Conservation (phyloP, 2,113 vertebrate species). For the Mobula hypostoma region DNA sequence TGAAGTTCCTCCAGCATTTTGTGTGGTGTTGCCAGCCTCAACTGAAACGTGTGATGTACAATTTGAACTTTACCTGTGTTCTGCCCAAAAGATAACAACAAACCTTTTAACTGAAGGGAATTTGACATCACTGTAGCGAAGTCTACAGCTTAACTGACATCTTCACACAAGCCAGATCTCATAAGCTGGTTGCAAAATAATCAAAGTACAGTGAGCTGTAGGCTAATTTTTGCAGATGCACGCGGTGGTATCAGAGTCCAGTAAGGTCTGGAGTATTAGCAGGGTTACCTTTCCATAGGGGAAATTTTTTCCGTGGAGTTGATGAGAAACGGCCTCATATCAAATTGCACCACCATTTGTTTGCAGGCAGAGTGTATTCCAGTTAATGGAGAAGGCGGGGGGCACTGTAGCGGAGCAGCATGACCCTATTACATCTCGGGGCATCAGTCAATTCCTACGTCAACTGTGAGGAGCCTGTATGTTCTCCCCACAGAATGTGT, state of each 20-base stretch:
- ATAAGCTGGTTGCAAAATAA: background rate
- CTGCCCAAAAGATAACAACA: background rate
- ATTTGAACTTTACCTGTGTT: too few relatives aligned
- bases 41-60: background rate
- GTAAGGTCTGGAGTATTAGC: background rate
- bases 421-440: too few relatives aligned
- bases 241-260: background rate
- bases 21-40: background rate
- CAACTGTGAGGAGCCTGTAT: too few relatives aligned
- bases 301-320: conserved; percentile 46
- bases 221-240: background rate
- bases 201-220: background rate
- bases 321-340: background rate
- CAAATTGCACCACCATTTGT: conserved; percentile 55
- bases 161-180: background rate
- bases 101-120: background rate
- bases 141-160: background rate
- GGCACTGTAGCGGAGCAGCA: too few relatives aligned
- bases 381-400: too few relatives aligned
- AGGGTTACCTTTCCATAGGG: background rate
- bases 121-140: background rate
- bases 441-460: too few relatives aligned
- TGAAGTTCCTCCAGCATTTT: too few relatives aligned
- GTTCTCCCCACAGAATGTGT: too few relatives aligned
- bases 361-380: background rate